Evolutionary conservation across 2,113 vertebrate species (phyloP).

Genomic region (Erythrocercus mccallii): DNA sequence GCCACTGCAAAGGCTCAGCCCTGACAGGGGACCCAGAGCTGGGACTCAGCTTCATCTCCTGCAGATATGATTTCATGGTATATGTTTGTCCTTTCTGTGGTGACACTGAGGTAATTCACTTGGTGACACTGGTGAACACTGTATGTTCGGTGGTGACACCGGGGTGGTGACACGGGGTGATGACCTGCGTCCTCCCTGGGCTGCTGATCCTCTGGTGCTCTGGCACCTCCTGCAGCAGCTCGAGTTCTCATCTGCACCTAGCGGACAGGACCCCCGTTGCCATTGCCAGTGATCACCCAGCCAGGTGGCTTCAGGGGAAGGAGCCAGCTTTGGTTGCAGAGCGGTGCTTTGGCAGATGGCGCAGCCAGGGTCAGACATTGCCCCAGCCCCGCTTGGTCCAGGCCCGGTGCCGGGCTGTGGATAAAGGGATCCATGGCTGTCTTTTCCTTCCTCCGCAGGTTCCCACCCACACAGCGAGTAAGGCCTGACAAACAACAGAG

Average conservation of each 20-base stretch:
- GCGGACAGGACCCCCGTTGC: background rate
- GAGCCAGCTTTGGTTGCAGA: background rate
- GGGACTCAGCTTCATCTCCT: no score
- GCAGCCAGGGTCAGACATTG: fast-evolving
- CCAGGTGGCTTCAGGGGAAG: background rate
- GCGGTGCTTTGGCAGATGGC: background rate
- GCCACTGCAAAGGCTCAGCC: background rate
- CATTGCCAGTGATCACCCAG: background rate
- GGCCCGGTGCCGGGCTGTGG: fast-evolving
- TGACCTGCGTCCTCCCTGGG: background rate
- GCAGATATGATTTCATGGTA: background rate
- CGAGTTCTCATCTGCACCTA: fast-evolving
- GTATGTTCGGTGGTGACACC: fast-evolving
- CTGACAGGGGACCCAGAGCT: no score
- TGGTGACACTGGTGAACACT: no score
- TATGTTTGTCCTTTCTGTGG: background rate
- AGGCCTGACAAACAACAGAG: slow-evolving; percentile 28
- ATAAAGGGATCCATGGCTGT: background rate
- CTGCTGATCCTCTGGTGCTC: background rate
- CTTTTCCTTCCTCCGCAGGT: background rate
- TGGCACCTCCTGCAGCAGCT: fast-evolving
- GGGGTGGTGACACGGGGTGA: no score
- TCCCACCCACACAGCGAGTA: background rate
- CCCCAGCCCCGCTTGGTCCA: background rate
- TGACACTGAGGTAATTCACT: fast-evolving